Evolutionary conservation across 2,113 vertebrate species (phyloP).

Genomic region (Mesoclemmys tuberculata): DNA sequence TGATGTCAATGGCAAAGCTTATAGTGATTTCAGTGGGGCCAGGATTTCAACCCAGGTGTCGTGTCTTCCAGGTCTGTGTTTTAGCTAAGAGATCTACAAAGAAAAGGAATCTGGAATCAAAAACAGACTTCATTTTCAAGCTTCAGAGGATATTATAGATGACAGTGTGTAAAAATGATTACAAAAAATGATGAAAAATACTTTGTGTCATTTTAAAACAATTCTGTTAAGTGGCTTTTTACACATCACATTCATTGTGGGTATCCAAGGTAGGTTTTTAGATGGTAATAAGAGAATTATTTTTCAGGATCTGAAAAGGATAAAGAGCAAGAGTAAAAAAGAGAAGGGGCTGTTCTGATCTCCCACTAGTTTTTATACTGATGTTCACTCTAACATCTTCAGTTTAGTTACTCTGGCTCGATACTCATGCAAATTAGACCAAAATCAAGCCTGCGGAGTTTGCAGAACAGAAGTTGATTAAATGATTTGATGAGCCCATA

Average conservation of each 20-base stretch:
- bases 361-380: not conserved
- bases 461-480: not conserved
- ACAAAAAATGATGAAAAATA: conserved; percentile 66
- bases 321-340: conserved; percentile 38
- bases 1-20: not conserved
- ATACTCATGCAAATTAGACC: not conserved
- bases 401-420: not conserved
- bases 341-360: not conserved
- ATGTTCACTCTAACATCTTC: not conserved
- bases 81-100: not conserved
- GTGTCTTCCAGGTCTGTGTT: not conserved
- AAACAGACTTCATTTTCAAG: conserved; percentile 53
- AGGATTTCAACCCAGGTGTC: not conserved
- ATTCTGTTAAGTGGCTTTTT: conserved; percentile 68
- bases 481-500: not conserved
- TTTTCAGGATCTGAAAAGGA: conserved; percentile 57
- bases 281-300: conserved; percentile 49
- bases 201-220: conserved; percentile 54
- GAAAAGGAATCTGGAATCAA: conserved; percentile 35
- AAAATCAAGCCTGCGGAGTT: conserved; percentile 5
- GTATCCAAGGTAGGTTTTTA: conserved; percentile 45
- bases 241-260: conserved; percentile 35
- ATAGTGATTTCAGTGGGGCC: not conserved
- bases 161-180: conserved; percentile 56
- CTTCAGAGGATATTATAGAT: conserved; percentile 28